Evolutionary conservation across 2,888 invertebrate species (phyloP), one percentile per base, ranked within the genome.

Genomic region (Plebejus melissa): DNA sequence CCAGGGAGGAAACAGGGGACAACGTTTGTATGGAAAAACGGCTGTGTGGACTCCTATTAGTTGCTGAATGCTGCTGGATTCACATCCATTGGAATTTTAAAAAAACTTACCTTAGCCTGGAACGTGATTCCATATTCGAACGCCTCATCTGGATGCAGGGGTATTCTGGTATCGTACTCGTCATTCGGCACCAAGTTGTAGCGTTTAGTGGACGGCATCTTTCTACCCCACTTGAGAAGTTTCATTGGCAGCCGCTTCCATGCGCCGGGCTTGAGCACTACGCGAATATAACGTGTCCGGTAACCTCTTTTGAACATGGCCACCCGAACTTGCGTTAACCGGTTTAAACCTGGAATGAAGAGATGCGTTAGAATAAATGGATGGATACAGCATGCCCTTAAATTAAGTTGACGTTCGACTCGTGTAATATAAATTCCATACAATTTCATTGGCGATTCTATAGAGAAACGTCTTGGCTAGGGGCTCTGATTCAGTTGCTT

Each of bases 121-220:
- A 99, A 99, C 83, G 97, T 96, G 89, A 99, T 99, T 83, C 99
- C 99, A 89, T 98, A 98, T 82, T 98, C 97, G 94, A 99, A 99
- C 79, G 99, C 99, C 92, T 99, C 98, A 81, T 99, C 99, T 78
- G 98, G 97, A 91, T 99, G 98, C 81, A 99, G 94, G n/a, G 99
- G 99, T 86, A 99, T 98, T 86, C 98, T 95, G 79, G 97, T 97
- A 90, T 99, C 99, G 90, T 97, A 98, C 86, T 99, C 98, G 91
- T 99, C 99, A 90, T 98, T 98, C 83, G 98, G 97, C 85, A 99
- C 99, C 92, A 98, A 95, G 93, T 99, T 97, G 94, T 99, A 99
- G 82, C 95, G 94, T 90, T 97, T 97, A 90, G 97, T 97, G 85
- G 97, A 97, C 87, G 97, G 97, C 97, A 97, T 97, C 90, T 95